Conservation (phyloP, 1,140 invertebrate genomes). For the Cyclina sinensis region DNA sequence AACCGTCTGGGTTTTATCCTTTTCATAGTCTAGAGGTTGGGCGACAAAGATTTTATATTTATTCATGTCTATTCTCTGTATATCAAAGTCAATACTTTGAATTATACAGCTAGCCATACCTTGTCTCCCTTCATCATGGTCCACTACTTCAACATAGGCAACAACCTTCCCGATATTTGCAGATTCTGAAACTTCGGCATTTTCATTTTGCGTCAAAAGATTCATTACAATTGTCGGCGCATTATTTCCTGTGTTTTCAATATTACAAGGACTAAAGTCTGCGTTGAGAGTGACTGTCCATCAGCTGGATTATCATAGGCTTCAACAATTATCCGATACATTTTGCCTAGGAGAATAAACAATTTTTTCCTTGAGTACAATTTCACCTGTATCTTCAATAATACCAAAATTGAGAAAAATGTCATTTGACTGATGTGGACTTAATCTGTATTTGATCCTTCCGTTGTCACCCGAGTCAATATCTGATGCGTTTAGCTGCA, state of each 20-base stretch:
- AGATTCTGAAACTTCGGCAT: conserved; percentile 69
- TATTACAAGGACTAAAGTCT: conserved; percentile 49
- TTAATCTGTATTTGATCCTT: conserved; percentile 46
- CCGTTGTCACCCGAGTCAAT: conserved; percentile 48
- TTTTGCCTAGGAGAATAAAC: conserved; percentile 51
- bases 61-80: conserved; percentile 75
- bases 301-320: conserved; percentile 59
- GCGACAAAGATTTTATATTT: conserved; percentile 78
- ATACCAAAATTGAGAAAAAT: conserved; percentile 56
- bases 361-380: conserved; percentile 42
- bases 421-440: conserved; percentile 47
- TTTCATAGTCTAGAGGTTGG: conserved; percentile 92
- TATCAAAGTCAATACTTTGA: conserved; percentile 70
- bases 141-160: conserved; percentile 78
- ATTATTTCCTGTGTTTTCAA: conserved; percentile 65
- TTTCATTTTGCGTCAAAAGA: conserved; percentile 12
- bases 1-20: conserved; percentile 91
- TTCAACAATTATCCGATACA: conserved; percentile 62
- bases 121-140: conserved; percentile 79
- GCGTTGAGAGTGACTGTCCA: conserved; percentile 60
- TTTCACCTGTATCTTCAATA: conserved; percentile 54
- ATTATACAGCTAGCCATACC: conserved; percentile 79
- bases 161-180: conserved; percentile 78
- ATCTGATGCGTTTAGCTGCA: conserved; percentile 53
- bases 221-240: conserved; percentile 56